Evolutionary conservation across 2,797 vertebrate genomes (phyloP).

Genomic region (Scomberomorus guttatus): DNA sequence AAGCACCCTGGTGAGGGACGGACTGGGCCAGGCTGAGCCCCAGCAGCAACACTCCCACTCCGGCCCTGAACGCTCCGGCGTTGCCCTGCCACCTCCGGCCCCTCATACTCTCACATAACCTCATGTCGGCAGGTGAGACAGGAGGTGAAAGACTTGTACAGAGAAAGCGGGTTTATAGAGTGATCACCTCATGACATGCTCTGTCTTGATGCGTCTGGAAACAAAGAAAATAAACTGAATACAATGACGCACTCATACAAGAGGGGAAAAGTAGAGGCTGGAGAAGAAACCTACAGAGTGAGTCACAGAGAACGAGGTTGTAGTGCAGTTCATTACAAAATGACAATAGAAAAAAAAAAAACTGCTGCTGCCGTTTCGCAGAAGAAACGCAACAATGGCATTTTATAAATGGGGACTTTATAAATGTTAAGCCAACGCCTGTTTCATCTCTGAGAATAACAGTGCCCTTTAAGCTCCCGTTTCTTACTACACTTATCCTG

Average conservation of each 20-base stretch:
- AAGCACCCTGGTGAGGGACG: conserved; percentile 32
- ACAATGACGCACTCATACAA: conserved; percentile 10
- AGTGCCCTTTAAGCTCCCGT: not conserved
- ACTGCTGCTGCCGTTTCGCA: not conserved
- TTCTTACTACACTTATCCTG: not conserved
- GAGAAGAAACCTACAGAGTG: conserved; percentile 44
- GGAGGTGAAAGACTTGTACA: not conserved
- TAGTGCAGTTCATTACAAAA: not conserved
- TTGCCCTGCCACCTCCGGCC: conserved; percentile 11
- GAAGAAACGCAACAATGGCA: conserved; percentile 2
- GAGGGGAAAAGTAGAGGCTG: conserved; percentile 5
- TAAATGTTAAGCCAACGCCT: conserved; percentile 13
- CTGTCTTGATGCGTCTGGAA: conserved; percentile 42
- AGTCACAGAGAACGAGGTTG: conserved; percentile 45
- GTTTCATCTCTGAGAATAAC: not conserved
- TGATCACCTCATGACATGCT: conserved; percentile 59
- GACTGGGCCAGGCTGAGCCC: conserved; percentile 52
- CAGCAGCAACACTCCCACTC: conserved; percentile 61
- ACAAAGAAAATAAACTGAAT: conserved; percentile 33
- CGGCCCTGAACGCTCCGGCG: conserved; percentile 1
- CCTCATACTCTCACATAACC: conserved; percentile 7
- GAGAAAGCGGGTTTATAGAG: not conserved
- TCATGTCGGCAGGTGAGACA: conserved; percentile 43
- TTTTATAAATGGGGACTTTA: conserved; percentile 33
- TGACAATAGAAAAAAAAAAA: not conserved